Base-by-base conservation (phyloP, 2,113 vertebrate species). In the Montifringilla adamsi region DNA sequence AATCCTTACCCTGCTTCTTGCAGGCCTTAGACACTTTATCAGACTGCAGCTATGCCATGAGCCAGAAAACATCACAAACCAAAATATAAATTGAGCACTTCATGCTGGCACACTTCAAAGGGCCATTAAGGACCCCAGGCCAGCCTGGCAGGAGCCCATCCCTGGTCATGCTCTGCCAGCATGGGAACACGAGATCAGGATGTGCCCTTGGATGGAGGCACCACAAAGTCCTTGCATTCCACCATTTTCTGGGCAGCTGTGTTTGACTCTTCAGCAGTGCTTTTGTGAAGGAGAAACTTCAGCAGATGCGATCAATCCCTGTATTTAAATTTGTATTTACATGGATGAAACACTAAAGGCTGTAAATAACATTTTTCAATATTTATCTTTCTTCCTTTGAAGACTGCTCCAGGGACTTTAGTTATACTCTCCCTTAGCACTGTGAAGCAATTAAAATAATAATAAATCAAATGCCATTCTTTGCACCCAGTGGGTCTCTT, bases 361-460 rank as follows among this genome's bases (percentile, higher is more conserved):
- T 93, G 35, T 64, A 92, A 90, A 64, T 52, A 92, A 87, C 41
- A 37, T 76, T 84, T 92, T 74, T 21, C 31, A 92, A 24, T 91
- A 82, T 92, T 97, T 89, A 64, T 73, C 53, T 72, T 91, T 56
- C 31, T 41, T 79, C 60, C 80, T 94, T 91, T 91, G 89, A 95
- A 82, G 91, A 31, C 31, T 91, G 78, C 53, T 79, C 62, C 28
- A 46, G n/a, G 37, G 81, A 89, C 27, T 89, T 94, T 24, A 90
- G 84, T 83, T 88, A 78, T 31, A 91, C 15, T 68, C 35, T 94
- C 77, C 60, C 77, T 67, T 68, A 91, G 70, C 77, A 89, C 30
- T 23, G 37, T 69, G 79, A 85, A 62, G 69, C 77, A 91, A 90
- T 89, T 94, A 86, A 90, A 96, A 94, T 67, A 93, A 82, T 84